phyloP scores from a whole-genome alignment of 2,888 invertebrate genomes.

The Phrixothrix hirtus region DNA sequence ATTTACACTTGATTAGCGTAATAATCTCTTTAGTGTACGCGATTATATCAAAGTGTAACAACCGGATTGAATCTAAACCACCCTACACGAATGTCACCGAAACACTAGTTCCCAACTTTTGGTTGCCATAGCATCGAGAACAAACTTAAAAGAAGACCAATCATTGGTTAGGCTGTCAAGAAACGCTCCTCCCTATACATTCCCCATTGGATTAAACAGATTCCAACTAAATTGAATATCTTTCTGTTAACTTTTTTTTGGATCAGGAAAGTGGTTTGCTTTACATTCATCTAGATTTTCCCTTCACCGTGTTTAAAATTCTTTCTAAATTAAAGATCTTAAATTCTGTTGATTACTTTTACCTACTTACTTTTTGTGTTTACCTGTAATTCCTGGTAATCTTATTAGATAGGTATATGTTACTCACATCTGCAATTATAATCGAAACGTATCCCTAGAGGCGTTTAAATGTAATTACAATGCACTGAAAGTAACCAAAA shows the following conservation, averaged over 20 bases:
- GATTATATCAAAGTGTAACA: not conserved
- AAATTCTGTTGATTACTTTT: not conserved
- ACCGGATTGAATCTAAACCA: conserved; percentile 34
- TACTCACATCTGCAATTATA: not conserved
- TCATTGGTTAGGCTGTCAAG: conserved; percentile 53
- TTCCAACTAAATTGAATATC: conserved; percentile 58
- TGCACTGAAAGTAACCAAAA: too few species aligned
- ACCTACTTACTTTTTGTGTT: not conserved
- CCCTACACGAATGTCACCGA: conserved; percentile 44
- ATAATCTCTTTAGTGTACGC: conserved; percentile 1
- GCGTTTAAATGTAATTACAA: too few species aligned
- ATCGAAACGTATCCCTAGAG: too few species aligned
- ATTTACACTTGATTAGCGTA: too few species aligned
- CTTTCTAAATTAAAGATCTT: not conserved
- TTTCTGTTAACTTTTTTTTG: conserved; percentile 55
- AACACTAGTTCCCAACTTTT: conserved; percentile 48
- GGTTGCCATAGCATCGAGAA: conserved; percentile 56
- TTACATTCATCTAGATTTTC: conserved; percentile 24
- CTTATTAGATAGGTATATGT: not conserved
- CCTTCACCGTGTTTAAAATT: conserved; percentile 6
- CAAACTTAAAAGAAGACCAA: conserved; percentile 48
- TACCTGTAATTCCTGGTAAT: not conserved
- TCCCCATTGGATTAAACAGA: conserved; percentile 58
- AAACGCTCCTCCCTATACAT: conserved; percentile 49
- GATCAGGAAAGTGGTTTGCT: conserved; percentile 31